These are phyloP conservation scores for Circaetus cinerascens DNA, from an alignment of 2,113 vertebrate species.

Conservation along the genomic window DNA sequence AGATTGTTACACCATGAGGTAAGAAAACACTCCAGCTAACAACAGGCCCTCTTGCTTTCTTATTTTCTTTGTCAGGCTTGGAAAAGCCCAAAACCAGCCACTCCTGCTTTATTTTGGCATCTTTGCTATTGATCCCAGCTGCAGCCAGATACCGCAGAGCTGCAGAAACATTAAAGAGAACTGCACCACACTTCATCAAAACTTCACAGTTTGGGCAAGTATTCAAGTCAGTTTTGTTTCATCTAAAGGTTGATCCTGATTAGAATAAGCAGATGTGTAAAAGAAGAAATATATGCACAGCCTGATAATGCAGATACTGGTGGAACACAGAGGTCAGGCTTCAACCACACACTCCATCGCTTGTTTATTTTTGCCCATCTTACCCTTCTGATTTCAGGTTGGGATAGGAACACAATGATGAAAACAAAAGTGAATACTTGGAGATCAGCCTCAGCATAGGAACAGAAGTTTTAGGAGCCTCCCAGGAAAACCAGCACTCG, in stretches of 20 bases:
- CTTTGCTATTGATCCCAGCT: conserved; percentile 13
- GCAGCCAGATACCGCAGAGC: background rate
- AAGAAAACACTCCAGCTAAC: background rate
- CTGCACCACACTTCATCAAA: background rate
- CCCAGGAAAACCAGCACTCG: background rate
- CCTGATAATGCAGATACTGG: background rate
- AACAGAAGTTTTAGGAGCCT: background rate
- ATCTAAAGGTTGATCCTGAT: background rate
- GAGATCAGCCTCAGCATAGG: background rate
- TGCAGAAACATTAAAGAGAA: background rate
- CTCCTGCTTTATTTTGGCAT: conserved; percentile 48
- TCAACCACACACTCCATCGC: background rate
- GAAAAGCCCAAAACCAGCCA: background rate
- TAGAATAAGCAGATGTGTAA: background rate
- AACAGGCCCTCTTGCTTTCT: conserved; percentile 2
- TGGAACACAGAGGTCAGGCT: background rate
- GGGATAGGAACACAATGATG: background rate
- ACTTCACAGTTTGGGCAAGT: background rate
- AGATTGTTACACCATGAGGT: background rate
- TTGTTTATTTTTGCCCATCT: background rate
- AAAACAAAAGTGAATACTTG: background rate
- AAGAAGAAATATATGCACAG: background rate
- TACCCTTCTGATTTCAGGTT: background rate
- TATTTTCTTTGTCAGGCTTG: conserved; percentile 9
- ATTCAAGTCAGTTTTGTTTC: background rate